Percentiles rank a stretch among this genome's conserved stretches.
Conservation (phyloP, 2,113 vertebrate species). For the Heterotis niloticus region DNA sequence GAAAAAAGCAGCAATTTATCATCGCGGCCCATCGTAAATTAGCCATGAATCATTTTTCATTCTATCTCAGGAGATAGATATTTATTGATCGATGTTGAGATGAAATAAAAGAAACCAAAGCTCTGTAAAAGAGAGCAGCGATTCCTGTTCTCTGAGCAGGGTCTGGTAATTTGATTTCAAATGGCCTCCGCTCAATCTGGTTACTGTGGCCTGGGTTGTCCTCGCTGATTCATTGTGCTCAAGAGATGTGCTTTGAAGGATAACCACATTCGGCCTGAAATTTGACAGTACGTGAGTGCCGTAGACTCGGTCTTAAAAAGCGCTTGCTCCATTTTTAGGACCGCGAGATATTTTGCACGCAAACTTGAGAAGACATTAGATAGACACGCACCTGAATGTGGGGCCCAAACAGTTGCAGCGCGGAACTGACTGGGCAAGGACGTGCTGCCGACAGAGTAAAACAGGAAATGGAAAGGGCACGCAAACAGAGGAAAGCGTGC, state of each 20-base stretch:
- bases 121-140: conserved; percentile 13
- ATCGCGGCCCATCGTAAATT: conserved; percentile 26
- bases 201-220: conserved; percentile 20
- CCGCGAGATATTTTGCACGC: background rate
- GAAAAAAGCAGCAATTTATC: conserved; percentile 22
- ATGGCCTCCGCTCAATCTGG: conserved; percentile 22
- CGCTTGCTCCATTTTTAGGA: too few relatives aligned
- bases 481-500: background rate
- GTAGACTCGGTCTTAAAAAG: too few relatives aligned
- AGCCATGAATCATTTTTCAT: conserved; percentile 32
- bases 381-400: too few relatives aligned
- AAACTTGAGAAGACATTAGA: background rate
- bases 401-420: too few relatives aligned
- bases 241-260: conserved; percentile 22
- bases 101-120: conserved; percentile 32
- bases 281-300: background rate
- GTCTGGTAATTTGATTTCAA: conserved; percentile 25
- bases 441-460: background rate
- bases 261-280: background rate
- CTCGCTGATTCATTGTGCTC: conserved; percentile 18
- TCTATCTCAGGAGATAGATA: conserved; percentile 29
- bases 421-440: background rate
- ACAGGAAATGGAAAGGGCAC: background rate
- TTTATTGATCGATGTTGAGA: conserved; percentile 27
- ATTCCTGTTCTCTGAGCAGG: conserved; percentile 13